Evolutionary conservation across 2,113 vertebrate species (phyloP).

Genomic region (Lepisosteus oculatus): DNA sequence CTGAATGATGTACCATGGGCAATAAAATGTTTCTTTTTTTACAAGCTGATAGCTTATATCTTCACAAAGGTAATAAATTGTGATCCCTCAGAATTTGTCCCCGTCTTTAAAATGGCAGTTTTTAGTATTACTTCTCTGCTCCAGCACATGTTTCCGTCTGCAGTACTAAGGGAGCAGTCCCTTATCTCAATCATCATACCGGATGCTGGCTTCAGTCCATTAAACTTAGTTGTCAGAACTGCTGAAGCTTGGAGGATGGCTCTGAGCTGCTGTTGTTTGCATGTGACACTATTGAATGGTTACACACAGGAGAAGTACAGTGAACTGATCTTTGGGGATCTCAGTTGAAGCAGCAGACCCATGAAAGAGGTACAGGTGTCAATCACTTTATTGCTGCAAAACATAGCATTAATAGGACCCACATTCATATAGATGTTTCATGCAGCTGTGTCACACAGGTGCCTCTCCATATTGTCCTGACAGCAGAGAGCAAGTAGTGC

Average conservation of each 20-base stretch:
- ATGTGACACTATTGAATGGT: background rate
- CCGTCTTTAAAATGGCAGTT: background rate
- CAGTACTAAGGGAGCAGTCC: background rate
- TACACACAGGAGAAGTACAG: background rate
- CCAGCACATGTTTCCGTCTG: background rate
- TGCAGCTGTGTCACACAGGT: background rate
- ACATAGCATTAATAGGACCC: background rate
- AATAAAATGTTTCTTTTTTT: no score
- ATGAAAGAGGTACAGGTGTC: background rate
- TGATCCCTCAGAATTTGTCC: background rate
- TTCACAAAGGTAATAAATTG: background rate
- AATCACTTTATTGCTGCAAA: no score
- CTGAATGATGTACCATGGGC: no score
- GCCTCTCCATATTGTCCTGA: background rate
- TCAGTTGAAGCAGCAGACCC: background rate
- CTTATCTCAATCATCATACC: background rate
- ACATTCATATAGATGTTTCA: background rate
- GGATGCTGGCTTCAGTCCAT: background rate
- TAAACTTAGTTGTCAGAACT: background rate
- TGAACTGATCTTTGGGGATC: background rate
- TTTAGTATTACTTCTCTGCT: background rate
- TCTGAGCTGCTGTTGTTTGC: background rate
- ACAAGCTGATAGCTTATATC: no score
- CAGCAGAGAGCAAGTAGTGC: no score
- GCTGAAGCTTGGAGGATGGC: background rate